phyloP scores from a whole-genome alignment of 2,888 invertebrate species.

The Parnassius mnemosyne region DNA sequence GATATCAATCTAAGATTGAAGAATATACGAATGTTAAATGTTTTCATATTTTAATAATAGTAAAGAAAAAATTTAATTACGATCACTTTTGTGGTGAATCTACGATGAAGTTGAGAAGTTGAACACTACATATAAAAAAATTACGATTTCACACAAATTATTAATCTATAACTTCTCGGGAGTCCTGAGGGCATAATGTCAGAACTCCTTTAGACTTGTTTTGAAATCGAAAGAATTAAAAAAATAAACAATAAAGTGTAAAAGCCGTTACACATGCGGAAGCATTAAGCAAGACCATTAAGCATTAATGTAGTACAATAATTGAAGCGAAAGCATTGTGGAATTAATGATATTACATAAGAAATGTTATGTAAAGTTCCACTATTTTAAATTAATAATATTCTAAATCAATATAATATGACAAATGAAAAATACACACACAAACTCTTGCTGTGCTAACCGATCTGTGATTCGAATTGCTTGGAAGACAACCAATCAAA shows the following conservation, averaged over 20 bases:
- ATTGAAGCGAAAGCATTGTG: constrained; percentile 36
- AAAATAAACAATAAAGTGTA: constrained; percentile 24
- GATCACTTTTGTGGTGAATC: no score
- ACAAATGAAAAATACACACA: constrained; percentile 1
- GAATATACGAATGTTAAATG: no score
- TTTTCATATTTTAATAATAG: no score
- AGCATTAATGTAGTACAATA: constrained; percentile 18
- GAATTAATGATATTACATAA: constrained; percentile 19
- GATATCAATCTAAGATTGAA: no score
- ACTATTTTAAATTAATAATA: not conserved
- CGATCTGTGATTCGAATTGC: constrained; percentile 5
- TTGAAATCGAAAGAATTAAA: constrained; percentile 25
- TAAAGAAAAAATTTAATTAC: no score
- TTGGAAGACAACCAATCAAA: constrained; percentile 9
- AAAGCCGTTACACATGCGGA: constrained; percentile 26
- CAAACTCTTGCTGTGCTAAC: constrained; percentile 6
- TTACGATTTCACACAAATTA: no score
- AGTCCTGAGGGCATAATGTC: constrained; percentile 72
- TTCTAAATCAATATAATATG: not conserved
- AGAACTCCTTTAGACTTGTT: constrained; percentile 43
- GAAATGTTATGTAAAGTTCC: no score
- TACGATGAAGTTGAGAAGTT: no score
- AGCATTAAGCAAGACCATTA: constrained; percentile 11
- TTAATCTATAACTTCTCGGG: constrained; percentile 40
- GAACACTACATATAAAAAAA: no score